Base-by-base conservation (phyloP, 2,888 invertebrate genomes). In the Drosophila birchii region DNA sequence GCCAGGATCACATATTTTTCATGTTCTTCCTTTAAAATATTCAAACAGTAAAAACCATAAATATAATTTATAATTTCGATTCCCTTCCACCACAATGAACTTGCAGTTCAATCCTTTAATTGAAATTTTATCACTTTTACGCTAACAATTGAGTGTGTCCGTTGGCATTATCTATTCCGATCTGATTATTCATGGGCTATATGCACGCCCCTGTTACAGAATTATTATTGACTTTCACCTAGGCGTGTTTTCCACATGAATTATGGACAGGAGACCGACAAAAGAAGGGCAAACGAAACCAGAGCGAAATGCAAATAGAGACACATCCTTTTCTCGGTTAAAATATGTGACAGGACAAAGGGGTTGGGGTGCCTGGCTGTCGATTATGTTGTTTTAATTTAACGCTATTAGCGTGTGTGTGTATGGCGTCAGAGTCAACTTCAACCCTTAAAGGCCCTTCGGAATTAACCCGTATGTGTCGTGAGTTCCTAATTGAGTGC, bases 331-430 rank as follows among this genome's bases (percentile, higher is more conserved):
- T 64, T 70, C 66, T 73, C 61, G 56, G 78, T 71, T 86, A 79
- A 85, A 77, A 77, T 88, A 86, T 89, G 86, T 87, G 86, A 85
- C 89, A 89, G 71, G 20, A 14, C 14, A 1, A 44, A 16, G 11
- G 39, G 64, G 63, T 26, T 47, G 64, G 63, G 63, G 56, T 47
- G 69, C n/a, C 67, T 64, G 61, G 66, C 72, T 82, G 82, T 88
- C 88, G 82, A 79, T 90, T 80, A 80, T 88, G 90, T 88, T 90
- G 83, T 90, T 90, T 89, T 89, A 89, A 90, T 90, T 91, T 90
- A 90, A 90, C 89, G 86, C 91, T 86, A 91, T 90, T 90, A 90
- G 80, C 83, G 68, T 34, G 51, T 34, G 72, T 79, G 68, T 32
- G 18, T 49, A 72, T 45, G 72, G 86, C 78, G 77, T 79, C 86